These are phyloP conservation scores for Papilio dardanus DNA, from an alignment of 1,140 invertebrate species.

Conservation along the genomic window DNA sequence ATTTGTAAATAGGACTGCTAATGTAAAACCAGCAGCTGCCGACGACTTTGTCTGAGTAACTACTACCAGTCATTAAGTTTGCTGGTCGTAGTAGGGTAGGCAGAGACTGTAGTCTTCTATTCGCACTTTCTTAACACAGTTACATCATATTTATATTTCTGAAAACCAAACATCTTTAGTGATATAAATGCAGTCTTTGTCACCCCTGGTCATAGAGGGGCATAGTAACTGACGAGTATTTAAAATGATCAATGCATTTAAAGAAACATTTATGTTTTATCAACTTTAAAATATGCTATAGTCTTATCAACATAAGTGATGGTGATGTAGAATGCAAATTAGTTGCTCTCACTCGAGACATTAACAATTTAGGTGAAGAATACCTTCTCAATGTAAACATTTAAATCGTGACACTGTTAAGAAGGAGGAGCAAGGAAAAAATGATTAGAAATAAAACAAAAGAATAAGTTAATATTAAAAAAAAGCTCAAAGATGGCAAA, in stretches of 20 bases:
- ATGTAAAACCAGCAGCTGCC: background rate
- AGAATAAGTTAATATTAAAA: background rate
- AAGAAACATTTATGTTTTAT: background rate
- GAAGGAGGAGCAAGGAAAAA: too few relatives aligned
- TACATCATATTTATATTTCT: background rate
- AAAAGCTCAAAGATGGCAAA: slow-evolving; percentile 31
- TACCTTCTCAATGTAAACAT: background rate
- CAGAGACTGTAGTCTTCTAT: too few relatives aligned
- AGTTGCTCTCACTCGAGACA: background rate
- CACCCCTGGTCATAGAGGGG: too few relatives aligned
- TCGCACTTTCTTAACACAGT: too few relatives aligned
- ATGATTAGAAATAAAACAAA: slow-evolving; percentile 13
- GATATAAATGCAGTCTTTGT: background rate
- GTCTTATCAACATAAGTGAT: background rate
- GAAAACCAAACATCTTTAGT: background rate
- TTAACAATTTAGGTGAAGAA: background rate
- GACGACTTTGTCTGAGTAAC: background rate
- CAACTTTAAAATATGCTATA: background rate
- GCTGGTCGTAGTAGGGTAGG: too few relatives aligned
- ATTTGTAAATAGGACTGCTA: slow-evolving; percentile 17
- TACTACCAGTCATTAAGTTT: background rate
- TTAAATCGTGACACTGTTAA: background rate
- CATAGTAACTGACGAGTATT: background rate
- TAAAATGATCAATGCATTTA: background rate
- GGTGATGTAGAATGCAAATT: background rate